Conservation (phyloP, 2,888 invertebrate genomes). For the Eupithecia dodoneata region DNA sequence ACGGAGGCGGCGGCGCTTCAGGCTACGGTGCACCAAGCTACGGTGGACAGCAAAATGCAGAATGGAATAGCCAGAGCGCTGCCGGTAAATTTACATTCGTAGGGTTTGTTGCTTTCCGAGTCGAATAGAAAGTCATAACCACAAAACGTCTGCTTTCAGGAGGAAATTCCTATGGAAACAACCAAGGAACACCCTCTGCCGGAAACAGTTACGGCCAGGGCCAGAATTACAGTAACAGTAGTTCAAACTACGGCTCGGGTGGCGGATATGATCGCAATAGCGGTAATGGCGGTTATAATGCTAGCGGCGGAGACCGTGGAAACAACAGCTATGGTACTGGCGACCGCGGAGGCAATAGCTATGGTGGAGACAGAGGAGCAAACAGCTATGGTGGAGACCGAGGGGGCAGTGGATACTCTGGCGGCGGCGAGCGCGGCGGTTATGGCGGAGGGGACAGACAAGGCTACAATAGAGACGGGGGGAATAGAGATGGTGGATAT, state of each 20-base stretch:
- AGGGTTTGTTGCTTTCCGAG: background rate
- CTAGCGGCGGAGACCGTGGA: slow-evolving; percentile 53
- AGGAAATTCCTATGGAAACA: slow-evolving; percentile 63
- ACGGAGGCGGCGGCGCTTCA: slow-evolving; percentile 54
- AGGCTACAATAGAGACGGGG: slow-evolving; percentile 84
- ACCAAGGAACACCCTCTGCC: slow-evolving; percentile 51
- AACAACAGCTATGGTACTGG: slow-evolving; percentile 53
- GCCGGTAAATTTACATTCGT: slow-evolving; percentile 43
- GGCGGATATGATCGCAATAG: slow-evolving; percentile 53
- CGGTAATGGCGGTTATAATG: slow-evolving; percentile 55
- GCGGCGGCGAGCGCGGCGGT: slow-evolving; percentile 76
- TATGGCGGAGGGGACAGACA: slow-evolving; percentile 77
- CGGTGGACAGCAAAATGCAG: slow-evolving; percentile 63
- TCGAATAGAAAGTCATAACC: background rate
- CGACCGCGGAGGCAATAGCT: slow-evolving; percentile 58
- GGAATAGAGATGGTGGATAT: slow-evolving; percentile 83
- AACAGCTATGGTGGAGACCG: slow-evolving; percentile 72
- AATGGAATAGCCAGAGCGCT: slow-evolving; percentile 70
- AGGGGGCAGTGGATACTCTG: slow-evolving; percentile 69
- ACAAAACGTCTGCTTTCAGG: slow-evolving; percentile 47
- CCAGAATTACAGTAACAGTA: slow-evolving; percentile 59
- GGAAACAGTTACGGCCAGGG: slow-evolving; percentile 71
- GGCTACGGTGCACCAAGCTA: slow-evolving; percentile 66
- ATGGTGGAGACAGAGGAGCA: slow-evolving; percentile 71
- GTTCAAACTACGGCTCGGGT: slow-evolving; percentile 63